Evolutionary conservation across 2,113 vertebrate species (phyloP).

Genomic region (Labeo rohita): DNA sequence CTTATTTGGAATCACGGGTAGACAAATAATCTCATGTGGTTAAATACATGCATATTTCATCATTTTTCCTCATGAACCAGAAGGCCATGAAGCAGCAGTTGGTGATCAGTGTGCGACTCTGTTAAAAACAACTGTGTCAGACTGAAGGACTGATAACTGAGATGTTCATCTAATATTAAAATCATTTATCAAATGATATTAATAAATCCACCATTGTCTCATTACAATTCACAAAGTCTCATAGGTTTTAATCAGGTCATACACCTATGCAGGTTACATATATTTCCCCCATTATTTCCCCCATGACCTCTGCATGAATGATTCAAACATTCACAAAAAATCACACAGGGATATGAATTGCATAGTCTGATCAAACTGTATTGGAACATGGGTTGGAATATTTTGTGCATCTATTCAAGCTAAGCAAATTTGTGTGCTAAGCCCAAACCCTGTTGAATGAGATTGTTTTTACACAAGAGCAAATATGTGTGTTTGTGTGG

Average conservation of each 20-base stretch:
- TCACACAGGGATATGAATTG: neutral
- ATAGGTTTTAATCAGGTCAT: neutral
- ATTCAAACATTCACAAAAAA: neutral
- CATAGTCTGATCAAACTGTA: neutral
- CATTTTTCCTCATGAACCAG: neutral
- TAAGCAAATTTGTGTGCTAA: conserved; percentile 1
- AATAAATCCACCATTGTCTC: neutral
- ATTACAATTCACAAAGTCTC: conserved; percentile 1
- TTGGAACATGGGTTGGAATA: neutral
- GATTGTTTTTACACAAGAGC: neutral
- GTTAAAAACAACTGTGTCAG: neutral
- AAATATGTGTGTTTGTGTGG: conserved; percentile 16
- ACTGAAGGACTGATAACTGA: neutral
- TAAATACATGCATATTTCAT: neutral
- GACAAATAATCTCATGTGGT: conserved; percentile 42
- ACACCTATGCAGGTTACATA: neutral
- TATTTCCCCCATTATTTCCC: neutral
- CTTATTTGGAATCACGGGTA: conserved; percentile 21
- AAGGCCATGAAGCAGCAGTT: neutral
- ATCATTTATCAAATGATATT: neutral
- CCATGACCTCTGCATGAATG: neutral
- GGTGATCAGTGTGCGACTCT: neutral
- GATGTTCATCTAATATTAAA: neutral
- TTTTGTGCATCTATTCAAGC: conserved; percentile 12
- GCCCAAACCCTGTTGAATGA: neutral